Conservation (phyloP, 1,140 invertebrate genomes). For the Thaumetopoea pityocampa region DNA sequence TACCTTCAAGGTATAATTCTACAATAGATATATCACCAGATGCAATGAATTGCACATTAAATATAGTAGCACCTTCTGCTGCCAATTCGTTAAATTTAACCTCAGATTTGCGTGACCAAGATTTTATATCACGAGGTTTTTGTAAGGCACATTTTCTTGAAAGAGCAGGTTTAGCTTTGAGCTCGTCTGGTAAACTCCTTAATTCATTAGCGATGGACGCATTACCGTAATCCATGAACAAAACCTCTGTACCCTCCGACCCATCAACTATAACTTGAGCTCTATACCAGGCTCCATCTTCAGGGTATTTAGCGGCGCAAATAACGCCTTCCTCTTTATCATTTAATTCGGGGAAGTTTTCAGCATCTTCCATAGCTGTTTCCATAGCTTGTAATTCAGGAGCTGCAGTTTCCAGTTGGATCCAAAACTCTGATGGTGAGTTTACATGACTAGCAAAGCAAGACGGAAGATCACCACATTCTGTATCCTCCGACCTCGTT, state of each 20-base stretch:
- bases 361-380: slow-evolving; percentile 75
- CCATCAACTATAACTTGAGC: slow-evolving; percentile 80
- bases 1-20: slow-evolving; percentile 77
- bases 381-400: slow-evolving; percentile 79
- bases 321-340: slow-evolving; percentile 77
- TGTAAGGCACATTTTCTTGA: slow-evolving; percentile 80
- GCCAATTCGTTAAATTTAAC: slow-evolving; percentile 80
- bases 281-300: slow-evolving; percentile 83
- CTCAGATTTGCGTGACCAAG: slow-evolving; percentile 80
- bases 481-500: slow-evolving; percentile 65
- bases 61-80: slow-evolving; percentile 80
- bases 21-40: slow-evolving; percentile 81
- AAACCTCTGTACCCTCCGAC: slow-evolving; percentile 79
- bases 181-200: slow-evolving; percentile 78
- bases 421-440: slow-evolving; percentile 83
- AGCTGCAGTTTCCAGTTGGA: slow-evolving; percentile 80
- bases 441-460: slow-evolving; percentile 82
- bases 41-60: slow-evolving; percentile 79
- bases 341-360: slow-evolving; percentile 72
- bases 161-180: slow-evolving; percentile 77
- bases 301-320: slow-evolving; percentile 82
- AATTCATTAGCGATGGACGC: slow-evolving; percentile 78
- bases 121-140: slow-evolving; percentile 76
- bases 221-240: slow-evolving; percentile 87
- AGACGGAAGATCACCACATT: slow-evolving; percentile 70